phyloP scores from a whole-genome alignment of 2,113 vertebrate genomes.

The Gorsachius goisagi region DNA sequence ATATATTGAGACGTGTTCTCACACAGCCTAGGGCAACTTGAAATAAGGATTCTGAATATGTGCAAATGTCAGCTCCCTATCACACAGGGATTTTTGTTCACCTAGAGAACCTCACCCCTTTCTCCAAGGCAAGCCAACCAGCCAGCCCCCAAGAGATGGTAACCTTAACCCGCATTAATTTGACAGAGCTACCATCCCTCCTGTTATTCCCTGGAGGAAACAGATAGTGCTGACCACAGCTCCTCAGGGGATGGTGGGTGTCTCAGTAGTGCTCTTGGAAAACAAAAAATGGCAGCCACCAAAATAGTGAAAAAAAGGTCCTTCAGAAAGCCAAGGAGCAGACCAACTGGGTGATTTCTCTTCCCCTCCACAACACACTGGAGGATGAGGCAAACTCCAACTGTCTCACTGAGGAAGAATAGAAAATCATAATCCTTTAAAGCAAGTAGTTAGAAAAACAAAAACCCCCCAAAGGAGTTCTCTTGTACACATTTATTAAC shows the following conservation, averaged over 20 bases:
- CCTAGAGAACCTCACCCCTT: not conserved
- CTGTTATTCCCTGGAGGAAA: not conserved
- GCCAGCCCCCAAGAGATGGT: not conserved
- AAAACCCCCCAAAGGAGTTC: not conserved
- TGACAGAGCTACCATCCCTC: not conserved
- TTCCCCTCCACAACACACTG: not conserved
- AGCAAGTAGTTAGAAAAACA: not conserved
- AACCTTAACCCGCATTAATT: not conserved
- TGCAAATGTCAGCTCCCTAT: not conserved
- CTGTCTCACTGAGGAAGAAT: not conserved
- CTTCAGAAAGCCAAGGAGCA: not conserved
- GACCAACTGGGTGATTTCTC: not conserved
- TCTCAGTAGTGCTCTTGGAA: not conserved
- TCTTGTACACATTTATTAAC: not conserved
- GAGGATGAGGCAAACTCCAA: not conserved
- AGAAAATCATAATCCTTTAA: not conserved
- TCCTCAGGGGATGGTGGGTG: not conserved
- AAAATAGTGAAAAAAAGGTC: not conserved
- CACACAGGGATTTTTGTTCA: not conserved
- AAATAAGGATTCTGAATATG: not conserved
- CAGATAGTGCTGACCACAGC: not conserved
- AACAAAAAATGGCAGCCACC: not conserved
- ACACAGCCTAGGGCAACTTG: not conserved
- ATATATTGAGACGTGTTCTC: not conserved
- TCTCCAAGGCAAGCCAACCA: not conserved